Evolutionary conservation across 2,113 vertebrate species (phyloP), one percentile per base, ranked within the genome.

Genomic region (Sturnus vulgaris): DNA sequence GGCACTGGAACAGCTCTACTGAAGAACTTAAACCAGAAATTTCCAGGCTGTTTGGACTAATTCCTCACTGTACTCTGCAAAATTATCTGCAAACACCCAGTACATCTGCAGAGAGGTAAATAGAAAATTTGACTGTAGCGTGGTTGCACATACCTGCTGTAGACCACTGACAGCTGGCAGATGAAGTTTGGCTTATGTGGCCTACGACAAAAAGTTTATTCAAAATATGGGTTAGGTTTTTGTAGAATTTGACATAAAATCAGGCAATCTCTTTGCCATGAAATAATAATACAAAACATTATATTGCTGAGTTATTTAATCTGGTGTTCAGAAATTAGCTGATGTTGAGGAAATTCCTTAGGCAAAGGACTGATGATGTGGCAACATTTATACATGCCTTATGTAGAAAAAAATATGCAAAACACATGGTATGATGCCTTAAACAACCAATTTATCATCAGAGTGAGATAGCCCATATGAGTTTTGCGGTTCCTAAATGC

Each of bases 281-380:
- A 92, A 82, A 72, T 63, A 91, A 81, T 64, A 89, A 73, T 23
- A 39, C 22, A 69, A 33, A 33, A 39, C 24, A 55, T 40, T 24
- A 47, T 39, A 76, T 18, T 86, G 66, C 87, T 94, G 78, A 94
- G 33, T 52, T 92, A 87, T 59, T 56, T 50, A 80, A 92, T 66
- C 31, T 69, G 55, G 8, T 92, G 8, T 33, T 88, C 81, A 82
- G n/a, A 91, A 92, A 91, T 80, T 20, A 94, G 71, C 70, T 96
- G 71, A 91, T 40, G 56, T 24, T 82, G 59, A 90, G n/a, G 56
- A 93, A 95, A 95, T 65, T 87, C 40, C 63, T 92, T 57, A 92
- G 50, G 55, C 31, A 65, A 89, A 82, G 53, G 15, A 76, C 8
- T 89, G 81, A 87, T 90, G 55, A 91, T 65, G 46, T 10, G 1